Evolutionary conservation across 2,113 vertebrate species (phyloP), one percentile per base, ranked within the genome.

Genomic region (Thunnus thynnus): DNA sequence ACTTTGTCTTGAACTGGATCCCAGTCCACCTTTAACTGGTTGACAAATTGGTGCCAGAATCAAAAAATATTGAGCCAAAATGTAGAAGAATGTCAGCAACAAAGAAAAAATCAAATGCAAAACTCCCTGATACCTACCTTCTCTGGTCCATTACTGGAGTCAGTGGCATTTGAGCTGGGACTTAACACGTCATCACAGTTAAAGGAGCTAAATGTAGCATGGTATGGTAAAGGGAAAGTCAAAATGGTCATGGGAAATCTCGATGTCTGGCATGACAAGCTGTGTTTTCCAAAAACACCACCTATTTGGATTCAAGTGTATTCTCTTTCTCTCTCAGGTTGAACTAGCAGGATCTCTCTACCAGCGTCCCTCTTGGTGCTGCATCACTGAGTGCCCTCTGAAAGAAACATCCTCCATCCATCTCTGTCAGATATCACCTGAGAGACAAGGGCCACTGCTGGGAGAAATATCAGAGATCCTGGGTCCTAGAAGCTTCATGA

Each of bases 401-500:
- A 36, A 44, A 78, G 14, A 78, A 69, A 69, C 7, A 50, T 5
- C 22, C 22, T 50, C 56, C 76, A 85, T 88, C 67, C 62, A 80
- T 88, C 83, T 76, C 61, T 83, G 76, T 77, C 83, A 69, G 54
- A 32, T 70, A 17, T 50, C 58, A 20, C 65, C 75, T 62, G 55
- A 18, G 55, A 72, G 66, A 72, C 47, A 54, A 80, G 62, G 69
- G 25, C 25, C 22, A 61, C 68, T 55, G 51, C 17, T 25, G 63
- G 60, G 65, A 66, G 18, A 72, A 76, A 83, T 69, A 79, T 79
- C 75, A 52, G 32, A 69, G 32, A 60, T 48, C 48, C 36, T 18
- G 50, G 13, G 61, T 22, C 47, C 36, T 13, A 6, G 46, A 56
- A 17, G 68, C 72, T 56, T n/a, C n/a, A 30, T 0, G 13, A 67